A percentile compares a stretch with the other conserved stretches of the same genome.
Evolutionary conservation across 92 coral and sea anemone genomes (phyloP).

Genomic region (Hydrozoanthus gracilis): DNA sequence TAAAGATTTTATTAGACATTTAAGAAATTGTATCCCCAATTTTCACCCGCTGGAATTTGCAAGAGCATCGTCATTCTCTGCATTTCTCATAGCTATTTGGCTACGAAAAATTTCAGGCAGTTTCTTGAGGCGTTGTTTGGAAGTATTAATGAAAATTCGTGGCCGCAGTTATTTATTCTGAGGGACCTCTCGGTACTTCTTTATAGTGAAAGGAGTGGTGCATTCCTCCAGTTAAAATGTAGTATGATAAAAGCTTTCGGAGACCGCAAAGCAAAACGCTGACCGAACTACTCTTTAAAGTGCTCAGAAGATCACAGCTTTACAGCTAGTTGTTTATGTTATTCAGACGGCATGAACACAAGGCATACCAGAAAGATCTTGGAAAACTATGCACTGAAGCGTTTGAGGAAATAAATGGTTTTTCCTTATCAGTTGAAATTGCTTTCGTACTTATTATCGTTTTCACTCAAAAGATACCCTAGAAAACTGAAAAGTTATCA

Average conservation of each 20-base stretch:
- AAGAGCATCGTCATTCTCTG: background rate
- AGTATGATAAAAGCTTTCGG: no score
- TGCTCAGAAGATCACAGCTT: background rate
- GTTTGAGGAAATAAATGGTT: background rate
- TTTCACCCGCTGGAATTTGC: background rate
- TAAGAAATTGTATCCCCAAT: background rate
- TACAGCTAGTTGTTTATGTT: background rate
- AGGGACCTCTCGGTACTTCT: background rate
- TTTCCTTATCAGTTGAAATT: no score
- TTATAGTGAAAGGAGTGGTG: background rate
- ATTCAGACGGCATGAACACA: background rate
- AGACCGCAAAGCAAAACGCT: background rate
- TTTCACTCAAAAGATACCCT: background rate
- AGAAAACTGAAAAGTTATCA: constrained; percentile 4
- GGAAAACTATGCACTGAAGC: background rate
- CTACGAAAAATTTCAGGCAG: background rate
- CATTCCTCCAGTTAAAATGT: no score
- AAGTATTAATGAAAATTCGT: background rate
- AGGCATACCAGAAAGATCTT: background rate
- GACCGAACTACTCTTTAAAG: background rate
- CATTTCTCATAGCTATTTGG: background rate
- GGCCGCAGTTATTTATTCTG: background rate
- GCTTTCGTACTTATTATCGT: background rate
- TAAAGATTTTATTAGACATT: background rate
- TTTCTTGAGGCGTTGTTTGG: background rate